Percentiles rank a stretch among this genome's conserved stretches.
Evolutionary conservation across 2,797 vertebrate genomes (phyloP).

Genomic region (Malacoctenus gilli): DNA sequence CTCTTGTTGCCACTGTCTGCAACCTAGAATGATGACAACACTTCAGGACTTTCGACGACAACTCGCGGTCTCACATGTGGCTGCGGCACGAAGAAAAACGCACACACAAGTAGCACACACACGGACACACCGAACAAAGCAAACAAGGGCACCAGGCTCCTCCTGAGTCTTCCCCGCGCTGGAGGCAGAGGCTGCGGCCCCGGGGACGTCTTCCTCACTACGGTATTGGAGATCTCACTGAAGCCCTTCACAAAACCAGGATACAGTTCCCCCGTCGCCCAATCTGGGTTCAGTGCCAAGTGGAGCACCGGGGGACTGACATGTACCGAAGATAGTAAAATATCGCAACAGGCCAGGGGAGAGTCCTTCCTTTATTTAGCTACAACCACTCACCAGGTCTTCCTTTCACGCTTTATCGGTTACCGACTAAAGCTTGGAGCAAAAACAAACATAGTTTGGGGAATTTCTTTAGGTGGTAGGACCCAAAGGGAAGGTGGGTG

Average conservation of each 20-base stretch:
- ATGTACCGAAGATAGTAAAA: neutral
- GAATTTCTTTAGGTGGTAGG: too few relatives aligned
- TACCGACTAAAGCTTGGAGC: too few relatives aligned
- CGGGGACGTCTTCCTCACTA: neutral
- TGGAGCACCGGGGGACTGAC: neutral
- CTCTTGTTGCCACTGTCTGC: neutral
- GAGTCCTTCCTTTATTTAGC: neutral
- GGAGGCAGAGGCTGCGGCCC: neutral
- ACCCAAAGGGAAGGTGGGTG: too few relatives aligned
- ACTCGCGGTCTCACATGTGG: neutral
- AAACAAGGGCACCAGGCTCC: neutral
- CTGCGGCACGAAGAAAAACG: neutral
- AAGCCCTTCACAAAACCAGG: constrained; percentile 2
- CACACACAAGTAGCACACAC: neutral
- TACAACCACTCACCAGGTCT: too few relatives aligned
- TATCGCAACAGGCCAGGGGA: neutral
- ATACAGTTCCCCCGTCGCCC: neutral
- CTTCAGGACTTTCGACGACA: neutral
- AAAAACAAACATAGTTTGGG: too few relatives aligned
- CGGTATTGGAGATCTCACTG: constrained; percentile 4
- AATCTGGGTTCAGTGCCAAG: constrained; percentile 8
- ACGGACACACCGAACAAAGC: neutral
- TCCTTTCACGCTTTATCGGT: too few relatives aligned
- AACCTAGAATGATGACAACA: constrained; percentile 7
- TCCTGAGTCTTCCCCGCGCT: constrained; percentile 4